Base-by-base conservation (phyloP, 2,113 vertebrate genomes). In the Peromyscus polionotus region DNA sequence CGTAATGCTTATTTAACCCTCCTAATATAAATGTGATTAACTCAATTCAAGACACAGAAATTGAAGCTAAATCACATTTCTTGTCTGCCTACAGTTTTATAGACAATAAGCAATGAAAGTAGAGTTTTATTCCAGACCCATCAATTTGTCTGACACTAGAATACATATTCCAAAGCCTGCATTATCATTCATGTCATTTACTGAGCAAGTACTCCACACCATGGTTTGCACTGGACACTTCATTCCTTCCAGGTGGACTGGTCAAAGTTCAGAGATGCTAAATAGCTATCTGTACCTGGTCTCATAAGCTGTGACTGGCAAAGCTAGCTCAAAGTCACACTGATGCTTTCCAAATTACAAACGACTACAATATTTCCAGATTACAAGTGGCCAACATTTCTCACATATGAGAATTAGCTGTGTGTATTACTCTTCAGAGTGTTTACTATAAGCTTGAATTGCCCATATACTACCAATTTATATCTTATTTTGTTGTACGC, bases 1-100 rank as follows among this genome's bases (percentile, higher is more conserved):
- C 22, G 63, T 6, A 91, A 75, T 91, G 65, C 61, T 91, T 72
- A 94, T 65, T 96, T 91, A 91, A 87, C 45, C 4, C 9, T 91
- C 20, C 54, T 3, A 61, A 39, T 65, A 88, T 77, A 94, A 8
- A 39, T 59, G 26, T 26, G 14, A 75, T 24, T 72, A 65, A 76
- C 36, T 13, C 14, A 26, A 67, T 54, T 88, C 13, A 85, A 63
- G 65, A 90, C 68, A 33, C 22, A 75, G 39, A 10, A 33, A 81
- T 33, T 59, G 36, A 95, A 67, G n/a, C 31, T 80, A 83, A 95
- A 93, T n/a, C 11, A 86, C 2, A 19, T 1, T 13, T 20, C 4
- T 73, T 68, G 81, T 94, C 85, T 89, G 14, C 36, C 9, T 75
- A 39, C 72, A 54, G 5, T 48, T 73, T 89, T 26, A 88, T 10